Conservation (phyloP, 2,888 invertebrate genomes). For the Fragum sueziense region DNA sequence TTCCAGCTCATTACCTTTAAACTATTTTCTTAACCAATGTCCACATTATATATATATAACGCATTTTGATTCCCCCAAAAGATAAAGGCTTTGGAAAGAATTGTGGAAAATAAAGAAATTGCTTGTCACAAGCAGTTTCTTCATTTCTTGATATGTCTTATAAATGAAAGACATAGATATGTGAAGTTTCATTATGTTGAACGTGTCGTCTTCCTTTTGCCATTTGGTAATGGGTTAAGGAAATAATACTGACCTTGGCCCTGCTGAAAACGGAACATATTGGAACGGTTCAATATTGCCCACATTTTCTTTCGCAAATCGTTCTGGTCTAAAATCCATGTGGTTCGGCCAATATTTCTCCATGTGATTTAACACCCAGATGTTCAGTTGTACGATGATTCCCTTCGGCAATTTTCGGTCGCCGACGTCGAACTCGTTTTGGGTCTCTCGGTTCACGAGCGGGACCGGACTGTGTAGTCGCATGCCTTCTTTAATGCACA, state of each 20-base stretch:
- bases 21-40: not conserved
- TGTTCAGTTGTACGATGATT: constrained; percentile 61
- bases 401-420: constrained; percentile 66
- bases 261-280: constrained; percentile 62
- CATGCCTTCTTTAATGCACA: constrained; percentile 76
- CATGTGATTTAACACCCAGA: constrained; percentile 70
- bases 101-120: not conserved
- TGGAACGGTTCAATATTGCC: constrained; percentile 49
- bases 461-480: constrained; percentile 75
- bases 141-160: too few species aligned
- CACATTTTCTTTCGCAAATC: constrained; percentile 57
- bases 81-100: not conserved
- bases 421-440: constrained; percentile 68
- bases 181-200: not conserved
- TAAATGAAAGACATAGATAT: not conserved
- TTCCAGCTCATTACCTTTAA: not conserved
- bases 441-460: constrained; percentile 67
- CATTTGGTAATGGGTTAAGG: too few species aligned
- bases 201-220: not conserved
- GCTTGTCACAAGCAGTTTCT: not conserved
- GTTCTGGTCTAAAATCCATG: constrained; percentile 54
- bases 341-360: constrained; percentile 59
- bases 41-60: not conserved
- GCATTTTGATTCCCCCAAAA: not conserved
- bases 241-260: constrained; percentile 65